Evolutionary conservation across 1,140 invertebrate genomes (phyloP), one percentile per base, ranked within the genome.

Genomic region (Littorina saxatilis): DNA sequence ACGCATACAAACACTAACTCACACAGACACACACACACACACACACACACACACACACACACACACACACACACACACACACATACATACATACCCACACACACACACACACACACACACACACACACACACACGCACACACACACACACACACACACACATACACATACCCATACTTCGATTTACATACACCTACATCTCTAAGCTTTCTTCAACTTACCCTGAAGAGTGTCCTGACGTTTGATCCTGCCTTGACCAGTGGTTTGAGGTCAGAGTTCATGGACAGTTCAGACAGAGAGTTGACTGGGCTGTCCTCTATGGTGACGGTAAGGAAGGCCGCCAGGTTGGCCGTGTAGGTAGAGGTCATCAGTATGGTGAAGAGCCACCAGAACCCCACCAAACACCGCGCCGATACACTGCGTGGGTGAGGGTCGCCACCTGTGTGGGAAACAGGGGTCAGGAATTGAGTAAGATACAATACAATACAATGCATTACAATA

Each of bases 211-310:
- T n/a, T n/a, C 61, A 7, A 47, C 74, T 52, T 27, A 86, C 86
- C 83, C 96, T 95, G 92, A 98, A 98, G 92, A 98, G 98, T 85
- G 97, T 96, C 94, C 95, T 96, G 3, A 97, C 97, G 20, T 98
- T 92, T 0, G 96, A 97, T 23, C 97, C 97, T 87, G 98, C 98
- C 91, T 98, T 96, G 2, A 99, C 98, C 93, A 99, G 97, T 2
- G 96, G 98, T 93, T 98, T 80, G 43, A 86, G 77, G 23, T 80
- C 76, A 35, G 70, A 79, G 55, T 80, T 79, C 32, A 27, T 37
- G 1, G 82, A 80, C 37, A 87, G 79, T 23, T 87, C 82, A 23
- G 40, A 66, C 1, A 87, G 72, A 27, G 74, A 82, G 50, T 85
- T 83, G 79, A 87, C 82, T 23, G 84, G 82, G n/a, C 75, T 79